These are phyloP conservation scores for Gila orcuttii DNA, from an alignment of 2,113 vertebrate species.

Conservation along the genomic window DNA sequence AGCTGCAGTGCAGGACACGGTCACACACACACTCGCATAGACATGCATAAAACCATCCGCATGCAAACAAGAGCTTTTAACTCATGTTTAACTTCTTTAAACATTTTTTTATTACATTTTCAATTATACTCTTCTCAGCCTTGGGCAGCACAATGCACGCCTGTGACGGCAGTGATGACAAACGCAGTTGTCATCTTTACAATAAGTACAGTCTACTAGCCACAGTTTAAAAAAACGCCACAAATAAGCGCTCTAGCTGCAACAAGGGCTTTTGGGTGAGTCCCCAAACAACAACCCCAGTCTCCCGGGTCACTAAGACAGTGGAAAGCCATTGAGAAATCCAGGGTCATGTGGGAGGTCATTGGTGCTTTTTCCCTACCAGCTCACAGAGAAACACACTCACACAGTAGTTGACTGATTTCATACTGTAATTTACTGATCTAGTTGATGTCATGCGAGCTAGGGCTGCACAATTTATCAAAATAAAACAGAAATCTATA, in stretches of 20 bases:
- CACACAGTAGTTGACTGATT: conserved; percentile 2
- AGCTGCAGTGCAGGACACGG: conserved; percentile 62
- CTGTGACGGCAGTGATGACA: conserved; percentile 17
- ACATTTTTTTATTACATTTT: too few relatives aligned
- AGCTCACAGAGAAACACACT: conserved; percentile 37
- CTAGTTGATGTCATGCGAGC: not conserved
- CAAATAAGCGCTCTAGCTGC: not conserved
- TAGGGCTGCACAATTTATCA: not conserved
- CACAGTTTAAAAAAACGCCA: conserved; percentile 9
- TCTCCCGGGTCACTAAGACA: conserved; percentile 59
- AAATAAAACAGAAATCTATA: not conserved
- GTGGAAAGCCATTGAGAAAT: conserved; percentile 70
- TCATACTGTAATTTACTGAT: not conserved
- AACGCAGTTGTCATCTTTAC: not conserved
- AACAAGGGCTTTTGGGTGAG: conserved; percentile 23
- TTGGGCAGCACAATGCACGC: conserved; percentile 12
- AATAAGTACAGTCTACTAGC: not conserved
- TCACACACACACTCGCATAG: conserved; percentile 2
- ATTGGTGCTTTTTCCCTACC: conserved; percentile 55
- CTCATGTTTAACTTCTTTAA: not conserved
- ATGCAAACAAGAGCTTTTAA: not conserved
- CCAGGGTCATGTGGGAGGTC: conserved; percentile 69
- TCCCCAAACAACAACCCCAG: conserved; percentile 51
- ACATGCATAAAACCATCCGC: conserved; percentile 34
- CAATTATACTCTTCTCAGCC: not conserved